These are phyloP conservation scores for Rissa tridactyla DNA, from an alignment of 2,113 vertebrate genomes.

Conservation along the genomic window DNA sequence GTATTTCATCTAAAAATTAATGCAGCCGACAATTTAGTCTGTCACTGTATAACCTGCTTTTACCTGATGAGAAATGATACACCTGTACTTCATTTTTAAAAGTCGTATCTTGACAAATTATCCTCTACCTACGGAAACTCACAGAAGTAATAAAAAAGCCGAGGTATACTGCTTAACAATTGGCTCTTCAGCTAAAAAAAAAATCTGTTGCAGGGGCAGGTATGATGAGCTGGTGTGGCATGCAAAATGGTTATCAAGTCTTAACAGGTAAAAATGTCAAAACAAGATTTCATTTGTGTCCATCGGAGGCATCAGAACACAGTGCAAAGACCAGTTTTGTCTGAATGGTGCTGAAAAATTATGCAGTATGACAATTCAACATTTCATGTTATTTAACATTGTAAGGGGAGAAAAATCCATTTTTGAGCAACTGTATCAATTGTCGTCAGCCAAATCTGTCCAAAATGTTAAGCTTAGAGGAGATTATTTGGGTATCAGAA, in stretches of 20 bases:
- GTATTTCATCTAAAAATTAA: not conserved
- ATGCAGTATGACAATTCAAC: not conserved
- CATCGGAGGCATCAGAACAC: not conserved
- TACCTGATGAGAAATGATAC: not conserved
- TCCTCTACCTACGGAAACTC: not conserved
- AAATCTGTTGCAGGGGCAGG: not conserved
- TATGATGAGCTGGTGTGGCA: not conserved
- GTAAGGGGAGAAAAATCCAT: not conserved
- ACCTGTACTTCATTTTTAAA: not conserved
- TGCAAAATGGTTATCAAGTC: not conserved
- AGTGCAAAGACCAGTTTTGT: not conserved
- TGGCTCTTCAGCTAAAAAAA: not conserved
- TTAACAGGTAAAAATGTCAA: not conserved
- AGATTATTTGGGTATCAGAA: not conserved
- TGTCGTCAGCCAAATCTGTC: not conserved
- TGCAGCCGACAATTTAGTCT: not conserved
- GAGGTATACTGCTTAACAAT: not conserved
- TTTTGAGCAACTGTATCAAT: not conserved
- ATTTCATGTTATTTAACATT: not conserved
- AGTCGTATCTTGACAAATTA: not conserved
- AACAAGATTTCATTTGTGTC: not conserved
- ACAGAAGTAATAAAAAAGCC: not conserved
- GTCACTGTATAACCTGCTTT: not conserved
- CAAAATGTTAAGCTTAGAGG: not conserved
- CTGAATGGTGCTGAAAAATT: not conserved